Evolutionary conservation across 92 coral and sea anemone species (phyloP), one percentile per base, ranked within the genome.

Genomic region (Parazoanthus atlanticus): DNA sequence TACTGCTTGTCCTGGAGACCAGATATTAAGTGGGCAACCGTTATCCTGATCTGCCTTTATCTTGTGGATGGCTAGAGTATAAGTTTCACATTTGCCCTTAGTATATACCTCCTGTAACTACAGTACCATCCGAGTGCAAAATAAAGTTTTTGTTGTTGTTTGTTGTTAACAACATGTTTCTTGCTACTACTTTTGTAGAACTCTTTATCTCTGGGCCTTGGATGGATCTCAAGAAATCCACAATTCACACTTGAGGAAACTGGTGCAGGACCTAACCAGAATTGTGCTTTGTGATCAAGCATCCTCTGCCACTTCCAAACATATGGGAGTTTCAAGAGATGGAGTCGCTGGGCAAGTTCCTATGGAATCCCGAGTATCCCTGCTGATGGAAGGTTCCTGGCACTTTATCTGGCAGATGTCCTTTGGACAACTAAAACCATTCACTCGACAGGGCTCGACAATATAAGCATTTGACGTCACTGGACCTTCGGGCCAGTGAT

Each of bases 321-420:
- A 78, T 46, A 36, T 32, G 30, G 46, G 29, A n/a, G 75, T 36
- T 88, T 76, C 64, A 54, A 78, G 17, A 12, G 58, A 21, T 88
- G 90, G 86, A 21, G 80, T 28, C 31, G 56, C 31, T 88, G 85
- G 85, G 86, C 90, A 23, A 41, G 78, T 75, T n/a, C 58, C 21
- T 36, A 86, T 54, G 90, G 78, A 30, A 30, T 74, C 43, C 15
- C 15, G 43, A 36, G 36, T 36, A 30, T 74, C 17, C 78, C 78
- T 74, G 30, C 78, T 4, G 78, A 74, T 74, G 23, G 67, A 58
- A 58, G 9, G 67, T 58, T 58, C 17, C 67, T 58, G 67, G 25
- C 67, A 58, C 67, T 58, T 74, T 74, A 74, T 36, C 43, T 74
- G 43, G 34, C 78, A 74, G 78, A 74, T 30, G 36, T 74, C 78